Conservation (phyloP, 2,888 invertebrate species). For the Crematogaster levior region DNA sequence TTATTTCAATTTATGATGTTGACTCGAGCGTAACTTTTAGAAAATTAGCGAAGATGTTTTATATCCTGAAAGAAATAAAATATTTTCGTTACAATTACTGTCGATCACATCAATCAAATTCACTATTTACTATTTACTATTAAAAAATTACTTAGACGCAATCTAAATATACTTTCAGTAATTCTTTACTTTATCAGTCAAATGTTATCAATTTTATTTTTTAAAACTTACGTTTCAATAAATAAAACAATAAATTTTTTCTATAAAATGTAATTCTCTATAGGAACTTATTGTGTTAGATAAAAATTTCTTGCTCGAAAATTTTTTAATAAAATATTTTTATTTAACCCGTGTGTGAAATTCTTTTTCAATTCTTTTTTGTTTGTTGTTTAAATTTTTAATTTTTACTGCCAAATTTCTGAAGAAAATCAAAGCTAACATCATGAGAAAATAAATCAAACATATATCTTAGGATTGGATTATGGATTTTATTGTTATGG, state of each 20-base stretch:
- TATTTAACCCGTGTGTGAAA: too few relatives aligned
- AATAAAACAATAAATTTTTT: conserved; percentile 7
- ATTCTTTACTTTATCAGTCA: neutral
- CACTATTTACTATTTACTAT: neutral
- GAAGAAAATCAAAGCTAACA: neutral
- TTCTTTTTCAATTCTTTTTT: neutral
- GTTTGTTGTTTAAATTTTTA: neutral
- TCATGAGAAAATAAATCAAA: neutral
- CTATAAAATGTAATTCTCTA: neutral
- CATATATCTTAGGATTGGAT: neutral
- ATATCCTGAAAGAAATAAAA: neutral
- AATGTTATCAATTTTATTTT: neutral
- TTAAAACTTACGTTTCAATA: neutral
- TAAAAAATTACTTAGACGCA: neutral
- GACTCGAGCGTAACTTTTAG: neutral
- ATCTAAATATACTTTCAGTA: neutral
- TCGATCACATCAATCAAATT: neutral
- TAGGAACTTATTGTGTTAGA: too few relatives aligned
- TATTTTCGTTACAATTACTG: neutral
- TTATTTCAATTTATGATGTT: neutral
- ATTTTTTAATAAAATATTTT: neutral
- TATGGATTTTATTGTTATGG: too few relatives aligned
- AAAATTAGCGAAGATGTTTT: neutral
- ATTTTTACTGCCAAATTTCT: neutral
- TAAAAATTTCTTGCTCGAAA: neutral